These are phyloP conservation scores for Cyrtonyx montezumae DNA, from an alignment of 2,113 vertebrate genomes.

Conservation along the genomic window DNA sequence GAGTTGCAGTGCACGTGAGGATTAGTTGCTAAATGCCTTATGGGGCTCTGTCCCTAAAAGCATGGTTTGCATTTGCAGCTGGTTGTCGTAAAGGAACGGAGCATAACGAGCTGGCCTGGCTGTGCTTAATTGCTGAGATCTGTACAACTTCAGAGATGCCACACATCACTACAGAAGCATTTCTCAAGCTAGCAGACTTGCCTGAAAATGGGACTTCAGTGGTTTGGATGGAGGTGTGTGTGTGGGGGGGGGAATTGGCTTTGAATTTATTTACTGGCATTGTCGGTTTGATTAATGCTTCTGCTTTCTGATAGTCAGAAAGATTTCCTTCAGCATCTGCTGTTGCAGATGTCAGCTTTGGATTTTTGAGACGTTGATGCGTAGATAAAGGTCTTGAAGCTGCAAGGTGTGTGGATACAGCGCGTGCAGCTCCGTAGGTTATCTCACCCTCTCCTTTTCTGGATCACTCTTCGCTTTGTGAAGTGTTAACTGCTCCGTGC, in stretches of 20 bases:
- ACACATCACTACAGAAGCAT: background rate
- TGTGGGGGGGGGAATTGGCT: background rate
- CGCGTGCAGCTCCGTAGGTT: background rate
- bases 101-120: background rate
- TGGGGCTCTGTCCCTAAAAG: background rate
- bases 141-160: background rate
- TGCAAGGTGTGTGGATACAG: background rate
- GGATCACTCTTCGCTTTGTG: background rate
- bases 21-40: background rate
- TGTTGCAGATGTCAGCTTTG: background rate
- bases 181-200: rapidly evolving
- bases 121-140: background rate
- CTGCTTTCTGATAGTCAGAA: background rate
- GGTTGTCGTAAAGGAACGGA: rapidly evolving
- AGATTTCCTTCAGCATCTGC: background rate
- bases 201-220: background rate
- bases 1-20: background rate
- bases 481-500: background rate
- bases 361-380: no score
- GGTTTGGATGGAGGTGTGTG: background rate
- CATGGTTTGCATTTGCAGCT: background rate
- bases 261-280: background rate
- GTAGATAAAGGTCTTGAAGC: background rate
- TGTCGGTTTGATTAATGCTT: background rate
- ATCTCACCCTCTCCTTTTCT: background rate